These are phyloP conservation scores for Drosophila pandora DNA, from an alignment of 1,140 invertebrate species.

Conservation along the genomic window DNA sequence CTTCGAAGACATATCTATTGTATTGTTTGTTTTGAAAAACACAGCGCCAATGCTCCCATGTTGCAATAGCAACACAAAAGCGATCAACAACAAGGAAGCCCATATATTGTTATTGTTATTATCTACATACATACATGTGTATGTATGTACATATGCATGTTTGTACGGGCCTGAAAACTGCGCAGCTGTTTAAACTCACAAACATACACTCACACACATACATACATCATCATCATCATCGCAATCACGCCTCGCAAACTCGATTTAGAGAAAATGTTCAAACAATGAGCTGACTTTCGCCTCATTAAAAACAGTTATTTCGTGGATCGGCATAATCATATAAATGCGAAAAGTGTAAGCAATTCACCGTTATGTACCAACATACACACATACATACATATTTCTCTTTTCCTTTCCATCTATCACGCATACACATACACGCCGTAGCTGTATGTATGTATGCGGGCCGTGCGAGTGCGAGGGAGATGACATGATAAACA, in stretches of 20 bases:
- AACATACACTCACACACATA: background rate
- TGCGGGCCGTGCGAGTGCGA: slow-evolving; percentile 38
- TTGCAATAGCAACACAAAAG: background rate
- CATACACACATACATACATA: background rate
- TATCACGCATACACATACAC: background rate
- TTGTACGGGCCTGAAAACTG: slow-evolving; percentile 16
- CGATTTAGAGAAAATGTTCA: background rate
- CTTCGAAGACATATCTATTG: slow-evolving; percentile 3
- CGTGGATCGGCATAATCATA: slow-evolving; percentile 41
- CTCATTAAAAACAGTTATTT: slow-evolving; percentile 30
- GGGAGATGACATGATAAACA: slow-evolving; percentile 60
- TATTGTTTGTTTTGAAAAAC: background rate
- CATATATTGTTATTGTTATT: background rate
- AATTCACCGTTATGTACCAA: slow-evolving; percentile 8
- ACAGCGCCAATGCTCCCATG: background rate
- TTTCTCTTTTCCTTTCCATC: background rate
- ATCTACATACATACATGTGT: background rate
- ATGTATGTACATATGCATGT: slow-evolving; percentile 6
- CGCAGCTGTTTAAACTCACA: slow-evolving; percentile 31
- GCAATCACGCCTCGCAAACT: background rate
- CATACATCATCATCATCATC: background rate
- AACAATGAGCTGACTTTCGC: slow-evolving; percentile 46
- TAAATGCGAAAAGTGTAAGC: slow-evolving; percentile 42
- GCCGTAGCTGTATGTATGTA: slow-evolving; percentile 8
- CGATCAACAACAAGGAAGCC: background rate